These are phyloP conservation scores for Ceyx melanurus DNA, from an alignment of 2,113 vertebrate species.

Conservation along the genomic window DNA sequence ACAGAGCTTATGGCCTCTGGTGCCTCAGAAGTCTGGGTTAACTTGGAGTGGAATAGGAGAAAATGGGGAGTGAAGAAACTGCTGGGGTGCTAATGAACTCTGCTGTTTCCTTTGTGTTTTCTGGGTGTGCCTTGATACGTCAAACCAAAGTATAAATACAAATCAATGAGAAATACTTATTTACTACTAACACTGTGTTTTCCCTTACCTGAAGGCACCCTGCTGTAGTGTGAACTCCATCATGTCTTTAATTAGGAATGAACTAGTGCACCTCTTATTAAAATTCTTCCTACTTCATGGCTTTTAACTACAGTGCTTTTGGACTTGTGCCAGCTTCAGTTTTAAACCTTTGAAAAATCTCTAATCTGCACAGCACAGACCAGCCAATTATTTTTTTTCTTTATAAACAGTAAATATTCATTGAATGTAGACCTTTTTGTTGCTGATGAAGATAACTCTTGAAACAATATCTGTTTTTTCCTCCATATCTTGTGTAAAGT, in stretches of 20 bases:
- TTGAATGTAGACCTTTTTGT: background rate
- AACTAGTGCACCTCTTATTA: background rate
- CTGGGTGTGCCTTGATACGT: background rate
- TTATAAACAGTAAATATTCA: background rate
- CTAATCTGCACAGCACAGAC: background rate
- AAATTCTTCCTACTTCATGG: background rate
- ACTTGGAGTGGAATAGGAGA: background rate
- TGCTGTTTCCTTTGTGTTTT: background rate
- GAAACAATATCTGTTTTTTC: background rate
- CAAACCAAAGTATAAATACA: background rate
- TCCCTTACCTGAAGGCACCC: background rate
- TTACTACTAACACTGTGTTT: background rate
- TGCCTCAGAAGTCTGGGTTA: background rate
- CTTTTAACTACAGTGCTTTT: background rate
- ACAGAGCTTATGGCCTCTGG: accelerated
- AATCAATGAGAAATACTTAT: background rate
- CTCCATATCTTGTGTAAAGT: background rate
- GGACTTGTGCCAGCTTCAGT: background rate
- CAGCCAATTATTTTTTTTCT: background rate
- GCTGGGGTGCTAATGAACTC: background rate
- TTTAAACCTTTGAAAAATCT: background rate
- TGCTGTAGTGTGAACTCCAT: background rate
- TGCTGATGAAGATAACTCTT: background rate
- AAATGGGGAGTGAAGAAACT: background rate
- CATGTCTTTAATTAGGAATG: background rate